Percentiles rank a stretch among this genome's conserved stretches.
Evolutionary conservation across 53 echinoderm and acorn worm species (phyloP).

Genomic region (Pentamera pediparva): DNA sequence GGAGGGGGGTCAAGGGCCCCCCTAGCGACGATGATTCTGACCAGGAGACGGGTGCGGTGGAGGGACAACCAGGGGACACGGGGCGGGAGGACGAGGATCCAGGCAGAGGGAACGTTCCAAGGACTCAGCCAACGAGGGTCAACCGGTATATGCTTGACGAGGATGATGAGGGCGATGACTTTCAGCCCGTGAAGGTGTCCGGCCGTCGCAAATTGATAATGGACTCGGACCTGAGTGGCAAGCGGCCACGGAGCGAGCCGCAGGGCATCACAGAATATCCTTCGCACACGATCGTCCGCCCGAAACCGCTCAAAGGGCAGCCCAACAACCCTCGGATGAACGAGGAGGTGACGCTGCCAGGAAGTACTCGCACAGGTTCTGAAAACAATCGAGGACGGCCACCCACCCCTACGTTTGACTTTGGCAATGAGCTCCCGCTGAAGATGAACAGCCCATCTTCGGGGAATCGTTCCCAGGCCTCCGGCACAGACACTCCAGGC

Average conservation of each 20-base stretch:
- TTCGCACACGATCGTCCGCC: slow-evolving; percentile 8
- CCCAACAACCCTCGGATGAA: no score
- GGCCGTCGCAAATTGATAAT: neutral
- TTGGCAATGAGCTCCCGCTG: neutral
- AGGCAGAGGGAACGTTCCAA: slow-evolving; percentile 2
- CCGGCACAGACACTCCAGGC: neutral
- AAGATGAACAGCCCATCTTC: neutral
- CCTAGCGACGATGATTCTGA: slow-evolving; percentile 19
- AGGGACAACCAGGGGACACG: neutral
- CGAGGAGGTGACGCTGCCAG: no score
- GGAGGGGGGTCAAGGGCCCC: slow-evolving; percentile 52
- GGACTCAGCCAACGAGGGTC: neutral
- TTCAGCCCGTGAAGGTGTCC: neutral
- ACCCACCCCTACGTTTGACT: slow-evolving; percentile 20
- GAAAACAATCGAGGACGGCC: slow-evolving; percentile 1
- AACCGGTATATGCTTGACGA: neutral
- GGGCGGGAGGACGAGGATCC: neutral
- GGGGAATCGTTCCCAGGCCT: neutral
- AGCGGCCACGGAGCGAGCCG: slow-evolving; percentile 13
- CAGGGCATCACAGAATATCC: neutral
- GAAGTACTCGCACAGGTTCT: no score
- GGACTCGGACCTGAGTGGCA: neutral
- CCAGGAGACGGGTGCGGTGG: slow-evolving; percentile 1
- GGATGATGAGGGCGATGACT: slow-evolving; percentile 16
- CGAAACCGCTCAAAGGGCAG: neutral